A percentile compares a stretch with the other conserved stretches of the same genome.
phyloP scores from a whole-genome alignment of 2,113 vertebrate species.

The Alosa alosa region DNA sequence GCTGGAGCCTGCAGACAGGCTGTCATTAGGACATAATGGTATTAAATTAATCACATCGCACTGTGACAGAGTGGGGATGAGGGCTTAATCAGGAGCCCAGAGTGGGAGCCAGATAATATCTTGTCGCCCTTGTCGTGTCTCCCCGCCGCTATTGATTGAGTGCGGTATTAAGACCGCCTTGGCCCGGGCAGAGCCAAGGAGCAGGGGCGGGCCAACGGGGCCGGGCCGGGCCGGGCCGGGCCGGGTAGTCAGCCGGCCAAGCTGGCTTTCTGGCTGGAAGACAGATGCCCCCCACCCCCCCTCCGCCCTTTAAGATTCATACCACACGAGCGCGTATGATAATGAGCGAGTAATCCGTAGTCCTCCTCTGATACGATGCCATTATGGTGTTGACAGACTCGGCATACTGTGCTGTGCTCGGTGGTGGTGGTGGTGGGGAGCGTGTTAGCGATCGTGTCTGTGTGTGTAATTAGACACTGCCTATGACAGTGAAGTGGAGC shows the following conservation, averaged over 20 bases:
- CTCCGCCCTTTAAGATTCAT: neutral
- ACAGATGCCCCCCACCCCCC: neutral
- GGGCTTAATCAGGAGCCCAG: slow-evolving; percentile 77
- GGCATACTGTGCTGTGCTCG: neutral
- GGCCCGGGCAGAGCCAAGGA: slow-evolving; percentile 55
- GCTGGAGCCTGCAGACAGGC: slow-evolving; percentile 69
- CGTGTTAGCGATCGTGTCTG: neutral
- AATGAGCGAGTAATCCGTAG: slow-evolving; percentile 1
- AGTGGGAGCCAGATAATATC: slow-evolving; percentile 79
- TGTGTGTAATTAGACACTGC: slow-evolving; percentile 5
- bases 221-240: neutral
- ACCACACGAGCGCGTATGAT: neutral
- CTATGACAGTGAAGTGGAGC: neutral
- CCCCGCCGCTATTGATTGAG: slow-evolving; percentile 73
- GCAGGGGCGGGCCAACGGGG: neutral
- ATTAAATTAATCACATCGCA: slow-evolving; percentile 80
- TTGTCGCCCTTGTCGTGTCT: slow-evolving; percentile 78
- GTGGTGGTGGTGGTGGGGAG: neutral
- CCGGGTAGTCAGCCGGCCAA: neutral
- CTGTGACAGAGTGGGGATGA: slow-evolving; percentile 77
- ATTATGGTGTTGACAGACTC: neutral
- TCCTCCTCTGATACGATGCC: neutral
- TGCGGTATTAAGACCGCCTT: slow-evolving; percentile 69
- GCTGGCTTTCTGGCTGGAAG: neutral
- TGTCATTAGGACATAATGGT: slow-evolving; percentile 79